phyloP scores from a whole-genome alignment of 2,113 vertebrate genomes.

The Rhinogobius similis region DNA sequence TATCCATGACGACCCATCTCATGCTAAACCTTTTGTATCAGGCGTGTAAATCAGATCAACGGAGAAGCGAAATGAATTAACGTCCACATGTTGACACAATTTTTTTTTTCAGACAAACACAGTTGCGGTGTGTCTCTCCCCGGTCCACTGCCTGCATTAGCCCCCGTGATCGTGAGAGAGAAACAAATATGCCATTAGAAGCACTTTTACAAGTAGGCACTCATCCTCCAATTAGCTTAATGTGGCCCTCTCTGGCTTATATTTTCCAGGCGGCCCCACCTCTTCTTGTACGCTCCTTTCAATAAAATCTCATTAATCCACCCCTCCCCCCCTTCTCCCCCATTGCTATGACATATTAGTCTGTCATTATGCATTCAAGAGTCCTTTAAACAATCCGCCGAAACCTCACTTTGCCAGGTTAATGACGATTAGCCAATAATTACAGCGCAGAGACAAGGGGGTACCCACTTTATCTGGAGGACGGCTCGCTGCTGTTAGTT shows the following conservation, averaged over 20 bases:
- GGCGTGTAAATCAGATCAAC: slow-evolving; percentile 12
- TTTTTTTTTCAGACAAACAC: slow-evolving; percentile 60
- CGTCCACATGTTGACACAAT: slow-evolving; percentile 29
- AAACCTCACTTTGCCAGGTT: slow-evolving; percentile 99
- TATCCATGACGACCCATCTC: not conserved
- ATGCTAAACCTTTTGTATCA: not conserved
- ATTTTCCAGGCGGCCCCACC: slow-evolving; percentile 90
- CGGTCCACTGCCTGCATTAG: slow-evolving; percentile 89
- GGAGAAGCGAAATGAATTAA: slow-evolving; percentile 1
- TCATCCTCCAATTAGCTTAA: slow-evolving; percentile 99
- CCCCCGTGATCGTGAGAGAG: slow-evolving; percentile 86
- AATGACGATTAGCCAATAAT: slow-evolving; percentile 99
- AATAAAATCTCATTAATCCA: slow-evolving; percentile 83
- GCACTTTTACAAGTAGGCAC: slow-evolving; percentile 99
- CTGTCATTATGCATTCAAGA: slow-evolving; percentile 99
- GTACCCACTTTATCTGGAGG: slow-evolving; percentile 91
- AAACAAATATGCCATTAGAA: slow-evolving; percentile 99
- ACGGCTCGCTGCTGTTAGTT: slow-evolving; percentile 82
- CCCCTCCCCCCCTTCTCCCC: slow-evolving; percentile 79
- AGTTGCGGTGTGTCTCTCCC: slow-evolving; percentile 77
- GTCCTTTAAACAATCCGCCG: slow-evolving; percentile 98
- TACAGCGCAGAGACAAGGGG: slow-evolving; percentile 91
- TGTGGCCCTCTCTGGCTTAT: slow-evolving; percentile 89
- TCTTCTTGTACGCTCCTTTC: slow-evolving; percentile 78
- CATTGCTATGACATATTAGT: slow-evolving; percentile 99